Percentiles rank a stretch among this genome's conserved stretches.
These are phyloP conservation scores for Ptychochromis oligacanthus DNA, from an alignment of 2,113 vertebrate genomes.

Conservation along the genomic window DNA sequence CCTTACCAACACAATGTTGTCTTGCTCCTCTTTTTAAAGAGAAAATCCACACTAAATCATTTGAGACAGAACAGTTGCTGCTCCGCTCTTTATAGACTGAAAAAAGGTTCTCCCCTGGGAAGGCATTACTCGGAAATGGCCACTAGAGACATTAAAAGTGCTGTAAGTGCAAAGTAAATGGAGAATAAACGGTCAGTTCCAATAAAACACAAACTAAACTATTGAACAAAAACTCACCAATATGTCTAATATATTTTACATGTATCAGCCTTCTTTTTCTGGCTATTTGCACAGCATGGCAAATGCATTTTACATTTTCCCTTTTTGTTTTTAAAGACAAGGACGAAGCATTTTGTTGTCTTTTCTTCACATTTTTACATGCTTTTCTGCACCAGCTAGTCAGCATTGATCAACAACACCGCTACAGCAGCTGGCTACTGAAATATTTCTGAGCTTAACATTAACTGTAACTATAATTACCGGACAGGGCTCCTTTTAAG, in stretches of 20 bases:
- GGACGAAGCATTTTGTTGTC: neutral
- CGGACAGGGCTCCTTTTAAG: neutral
- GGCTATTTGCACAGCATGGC: neutral
- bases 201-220: neutral
- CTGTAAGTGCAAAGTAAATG: slow-evolving; percentile 26
- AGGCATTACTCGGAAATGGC: slow-evolving; percentile 14
- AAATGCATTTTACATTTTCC: neutral
- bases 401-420: neutral
- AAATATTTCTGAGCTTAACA: too few relatives aligned
- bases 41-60: slow-evolving; percentile 54
- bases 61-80: slow-evolving; percentile 50
- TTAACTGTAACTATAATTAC: neutral
- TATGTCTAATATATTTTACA: neutral
- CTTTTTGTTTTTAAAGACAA: neutral
- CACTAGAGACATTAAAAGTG: slow-evolving; percentile 36
- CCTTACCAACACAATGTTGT: slow-evolving; percentile 5
- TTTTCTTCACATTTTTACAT: neutral
- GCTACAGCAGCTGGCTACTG: neutral
- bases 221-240: neutral
- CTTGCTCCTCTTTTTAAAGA: slow-evolving; percentile 60
- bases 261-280: neutral
- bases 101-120: slow-evolving; percentile 20
- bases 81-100: slow-evolving; percentile 8
- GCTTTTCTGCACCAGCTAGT: neutral
- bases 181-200: slow-evolving; percentile 12